Evolutionary conservation across 2,113 vertebrate species (phyloP), one percentile per base, ranked within the genome.

Genomic region (Hoplias malabaricus): DNA sequence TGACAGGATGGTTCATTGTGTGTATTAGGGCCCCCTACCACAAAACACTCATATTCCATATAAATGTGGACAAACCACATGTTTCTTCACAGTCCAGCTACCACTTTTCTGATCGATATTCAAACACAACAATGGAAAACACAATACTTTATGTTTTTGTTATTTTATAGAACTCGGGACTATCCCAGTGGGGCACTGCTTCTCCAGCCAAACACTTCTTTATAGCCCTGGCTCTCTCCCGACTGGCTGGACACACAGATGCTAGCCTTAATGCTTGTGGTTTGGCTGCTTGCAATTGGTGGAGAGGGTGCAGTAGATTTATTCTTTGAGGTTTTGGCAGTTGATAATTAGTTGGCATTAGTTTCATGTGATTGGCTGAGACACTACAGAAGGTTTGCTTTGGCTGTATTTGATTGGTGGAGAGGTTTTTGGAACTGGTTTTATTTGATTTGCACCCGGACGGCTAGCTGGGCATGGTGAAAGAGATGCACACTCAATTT

Each of bases 331-430:
- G 68, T 21, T 66, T 63, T 53, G 25, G 62, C 23, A 29, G 42
- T 43, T 68, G 48, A 12, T 23, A 23, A 54, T 53, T 27, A 42
- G 14, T 7, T 75, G 23, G 8, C 29, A 33, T 46, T 74, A 9
- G 29, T 6, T 10, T 11, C 57, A 23, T 53, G 23, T 62, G 56
- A 61, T 40, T 63, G 33, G 5, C 16, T 63, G 10, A 61, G 63
- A 61, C 12, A 33, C 4, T 19, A 50, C 8, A 23, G 23, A 46
- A 34, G 54, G 3, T 34, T 68, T 56, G 23, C 23, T 73, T 63
- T 84, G 68, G 75, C 78, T 65, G 73, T 57, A 63, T 82, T 67
- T 75, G 83, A 71, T 53, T 87, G 46, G 53, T 67, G 73, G 57
- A 79, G 75, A 62, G 16, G 2, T 46, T 40, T 36, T 23, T 29